Evolutionary conservation across 2,888 invertebrate genomes (phyloP).

Genomic region (Agrochola macilenta): DNA sequence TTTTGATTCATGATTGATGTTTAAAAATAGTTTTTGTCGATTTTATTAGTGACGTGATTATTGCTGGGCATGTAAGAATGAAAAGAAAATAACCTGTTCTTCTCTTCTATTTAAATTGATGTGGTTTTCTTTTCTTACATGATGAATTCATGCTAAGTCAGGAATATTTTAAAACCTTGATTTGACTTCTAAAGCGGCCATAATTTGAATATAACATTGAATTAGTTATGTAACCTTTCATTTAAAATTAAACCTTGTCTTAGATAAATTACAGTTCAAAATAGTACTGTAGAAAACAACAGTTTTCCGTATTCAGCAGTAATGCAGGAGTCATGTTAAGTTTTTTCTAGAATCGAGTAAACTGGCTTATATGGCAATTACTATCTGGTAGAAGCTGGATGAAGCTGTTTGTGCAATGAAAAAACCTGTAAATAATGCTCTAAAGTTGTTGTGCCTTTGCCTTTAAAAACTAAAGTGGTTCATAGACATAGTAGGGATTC

Average conservation of each 20-base stretch:
- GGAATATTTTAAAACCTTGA: conserved; percentile 31
- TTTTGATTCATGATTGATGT: neutral
- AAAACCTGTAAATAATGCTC: conserved; percentile 71
- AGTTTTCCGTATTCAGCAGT: conserved; percentile 62
- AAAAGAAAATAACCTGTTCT: neutral
- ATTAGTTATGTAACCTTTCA: conserved; percentile 3
- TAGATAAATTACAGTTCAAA: conserved; percentile 55
- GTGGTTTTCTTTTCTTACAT: neutral
- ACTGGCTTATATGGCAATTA: conserved; percentile 78
- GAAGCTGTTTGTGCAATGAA: conserved; percentile 76
- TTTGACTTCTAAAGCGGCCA: conserved; percentile 42
- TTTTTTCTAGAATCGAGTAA: conserved; percentile 73
- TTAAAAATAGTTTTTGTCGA: neutral
- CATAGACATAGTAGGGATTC: conserved; percentile 65
- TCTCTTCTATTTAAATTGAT: conserved; percentile 10
- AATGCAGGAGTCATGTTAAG: conserved; percentile 67
- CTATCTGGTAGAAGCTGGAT: conserved; percentile 75
- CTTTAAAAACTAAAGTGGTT: conserved; percentile 61
- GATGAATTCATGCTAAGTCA: conserved; percentile 14
- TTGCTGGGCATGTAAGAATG: neutral
- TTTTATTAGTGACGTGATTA: neutral
- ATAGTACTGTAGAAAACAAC: conserved; percentile 56
- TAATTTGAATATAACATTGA: conserved; percentile 38
- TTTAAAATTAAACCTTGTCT: conserved; percentile 48
- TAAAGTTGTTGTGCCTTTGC: conserved; percentile 52